Base-by-base conservation (phyloP, 64 coral and sea anemone genomes). In the Montipora cactus region DNA sequence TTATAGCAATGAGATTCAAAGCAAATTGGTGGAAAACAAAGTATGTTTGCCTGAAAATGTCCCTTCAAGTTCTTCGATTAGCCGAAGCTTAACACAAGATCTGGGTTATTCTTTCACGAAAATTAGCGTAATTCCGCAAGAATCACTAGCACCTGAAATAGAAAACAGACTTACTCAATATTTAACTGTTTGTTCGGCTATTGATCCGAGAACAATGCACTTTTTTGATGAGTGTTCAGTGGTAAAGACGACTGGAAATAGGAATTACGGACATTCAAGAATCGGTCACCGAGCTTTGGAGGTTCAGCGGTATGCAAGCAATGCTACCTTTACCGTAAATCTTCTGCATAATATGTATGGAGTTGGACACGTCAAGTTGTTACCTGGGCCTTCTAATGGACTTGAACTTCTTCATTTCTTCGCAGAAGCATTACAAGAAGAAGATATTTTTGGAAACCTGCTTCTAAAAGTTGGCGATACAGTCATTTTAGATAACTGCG, bases 341-440 rank as follows among this genome's bases (percentile, higher is more conserved):
- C 53, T 95, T 20, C 78, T 95, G 16, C 94, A 91, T 19, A 95
- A 66, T 25, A 57, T 88, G 18, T 75, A 79, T 81, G 83, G 83
- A 21, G 71, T 95, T 68, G 78, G 89, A 13, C 89, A 91, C 49
- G 76, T 91, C 7, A 91, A 91, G 19, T 75, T 95, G 45, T 74
- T 95, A 57, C 82, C 73, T 19, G 94, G 94, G 3, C 82, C 89
- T 6, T 95, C 94, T 23, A 91, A 95, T 64, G 94, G 94, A 0
- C 49, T 88, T 16, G 89, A 95, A 62, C 74, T 95, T 47, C 49
- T 95, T 23, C 91, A 91, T 79, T 95, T 95, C 51, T 91, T 94
- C 67, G 81, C 58, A 9, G 81, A 95, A 71, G 88, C 89, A 10
- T 49, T 91, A 7, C 52, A 95, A 80, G 18, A 90, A 87, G 74